phyloP scores from a whole-genome alignment of 2,888 invertebrate species.

The Tillus elongatus region DNA sequence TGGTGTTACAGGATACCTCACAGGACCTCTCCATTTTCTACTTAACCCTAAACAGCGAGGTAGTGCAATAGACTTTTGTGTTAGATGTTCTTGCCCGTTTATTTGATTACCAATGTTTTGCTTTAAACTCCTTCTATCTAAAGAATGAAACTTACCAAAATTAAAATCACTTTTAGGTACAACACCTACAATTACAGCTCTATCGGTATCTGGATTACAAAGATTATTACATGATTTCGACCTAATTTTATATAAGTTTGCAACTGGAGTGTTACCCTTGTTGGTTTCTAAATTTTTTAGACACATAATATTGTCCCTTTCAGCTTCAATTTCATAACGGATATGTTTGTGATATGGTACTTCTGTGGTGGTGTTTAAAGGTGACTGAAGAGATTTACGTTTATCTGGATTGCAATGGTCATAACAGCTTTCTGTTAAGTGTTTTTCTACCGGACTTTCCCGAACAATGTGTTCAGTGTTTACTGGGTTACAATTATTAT shows the following conservation, averaged over 20 bases:
- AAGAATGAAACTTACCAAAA: constrained; percentile 22
- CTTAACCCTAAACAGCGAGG: constrained; percentile 52
- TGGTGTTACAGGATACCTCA: constrained; percentile 57
- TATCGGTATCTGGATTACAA: constrained; percentile 24
- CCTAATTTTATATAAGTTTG: constrained; percentile 21
- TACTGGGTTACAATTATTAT: constrained; percentile 10
- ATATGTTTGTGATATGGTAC: constrained; percentile 42
- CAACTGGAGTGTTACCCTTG: neutral
- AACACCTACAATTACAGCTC: constrained; percentile 35
- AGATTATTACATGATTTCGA: constrained; percentile 35
- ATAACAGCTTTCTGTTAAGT: constrained; percentile 36
- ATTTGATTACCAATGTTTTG: constrained; percentile 11
- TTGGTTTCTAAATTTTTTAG: neutral
- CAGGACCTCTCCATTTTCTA: constrained; percentile 54
- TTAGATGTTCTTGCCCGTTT: neutral
- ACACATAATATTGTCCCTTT: constrained; percentile 20
- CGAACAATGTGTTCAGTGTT: constrained; percentile 8
- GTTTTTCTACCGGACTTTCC: constrained; percentile 34
- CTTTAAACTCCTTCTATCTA: constrained; percentile 22
- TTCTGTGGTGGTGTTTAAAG: constrained; percentile 28
- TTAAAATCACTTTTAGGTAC: constrained; percentile 30
- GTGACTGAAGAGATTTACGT: constrained; percentile 19
- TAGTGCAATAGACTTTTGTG: constrained; percentile 41
- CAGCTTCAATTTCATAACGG: constrained; percentile 37
- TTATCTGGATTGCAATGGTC: constrained; percentile 36